These are phyloP conservation scores for Helobdella robusta DNA, from an alignment of 2,888 invertebrate species.

Conservation along the genomic window DNA sequence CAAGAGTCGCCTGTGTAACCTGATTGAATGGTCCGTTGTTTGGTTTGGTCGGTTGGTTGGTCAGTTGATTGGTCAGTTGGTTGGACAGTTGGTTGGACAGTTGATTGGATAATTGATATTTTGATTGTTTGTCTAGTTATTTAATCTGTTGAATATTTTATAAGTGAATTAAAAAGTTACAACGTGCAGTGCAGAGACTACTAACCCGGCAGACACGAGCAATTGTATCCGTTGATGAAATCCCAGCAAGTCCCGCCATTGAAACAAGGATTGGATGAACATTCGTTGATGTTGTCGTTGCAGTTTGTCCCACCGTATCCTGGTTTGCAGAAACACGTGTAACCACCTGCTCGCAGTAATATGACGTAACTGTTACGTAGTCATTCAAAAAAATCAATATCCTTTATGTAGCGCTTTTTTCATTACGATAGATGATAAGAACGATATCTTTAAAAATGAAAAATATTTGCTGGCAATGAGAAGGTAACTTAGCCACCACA, in stretches of 20 bases:
- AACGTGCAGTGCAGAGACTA: neutral
- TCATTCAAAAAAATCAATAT: too few species aligned
- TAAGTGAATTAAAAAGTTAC: neutral
- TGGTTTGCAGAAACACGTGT: conserved; percentile 31
- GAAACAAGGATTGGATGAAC: conserved; percentile 33
- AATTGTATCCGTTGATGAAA: conserved; percentile 30
- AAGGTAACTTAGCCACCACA: too few species aligned
- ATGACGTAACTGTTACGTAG: too few species aligned
- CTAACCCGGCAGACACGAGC: conserved; percentile 32
- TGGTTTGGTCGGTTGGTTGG: neutral
- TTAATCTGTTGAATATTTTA: neutral
- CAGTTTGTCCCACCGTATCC: conserved; percentile 31
- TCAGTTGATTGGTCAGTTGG: neutral
- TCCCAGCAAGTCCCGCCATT: conserved; percentile 33
- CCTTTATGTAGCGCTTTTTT: too few species aligned
- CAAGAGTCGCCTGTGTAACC: conserved; percentile 51
- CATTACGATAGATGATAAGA: too few species aligned
- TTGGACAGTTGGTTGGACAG: too few species aligned
- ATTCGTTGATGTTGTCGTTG: conserved; percentile 33
- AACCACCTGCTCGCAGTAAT: too few species aligned
- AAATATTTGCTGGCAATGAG: too few species aligned
- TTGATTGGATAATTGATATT: too few species aligned
- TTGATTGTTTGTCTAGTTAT: neutral
- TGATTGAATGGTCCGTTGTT: neutral
- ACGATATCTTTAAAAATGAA: too few species aligned